Evolutionary conservation across 2,797 vertebrate species (phyloP).

Genomic region (Natrix natrix): DNA sequence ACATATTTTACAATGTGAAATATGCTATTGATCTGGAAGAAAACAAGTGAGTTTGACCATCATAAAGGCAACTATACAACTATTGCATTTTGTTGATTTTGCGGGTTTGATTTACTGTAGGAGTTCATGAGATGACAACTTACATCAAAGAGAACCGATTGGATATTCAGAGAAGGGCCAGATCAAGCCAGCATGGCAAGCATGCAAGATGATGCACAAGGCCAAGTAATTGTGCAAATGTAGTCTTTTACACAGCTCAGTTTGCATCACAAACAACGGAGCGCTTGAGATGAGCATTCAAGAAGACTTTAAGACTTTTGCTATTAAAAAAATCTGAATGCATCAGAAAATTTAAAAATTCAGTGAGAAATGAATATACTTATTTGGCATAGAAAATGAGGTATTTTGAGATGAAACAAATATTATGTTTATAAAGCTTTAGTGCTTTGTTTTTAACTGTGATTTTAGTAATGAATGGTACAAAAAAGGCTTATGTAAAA

Average conservation of each 20-base stretch:
- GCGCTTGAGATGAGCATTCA: background rate
- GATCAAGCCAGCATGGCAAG: background rate
- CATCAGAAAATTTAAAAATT: background rate
- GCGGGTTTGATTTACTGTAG: background rate
- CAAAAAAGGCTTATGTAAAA: background rate
- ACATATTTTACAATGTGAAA: background rate
- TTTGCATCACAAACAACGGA: background rate
- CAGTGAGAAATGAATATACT: background rate
- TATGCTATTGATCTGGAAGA: background rate
- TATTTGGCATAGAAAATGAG: background rate
- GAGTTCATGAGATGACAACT: background rate
- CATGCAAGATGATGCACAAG: background rate
- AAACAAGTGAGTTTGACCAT: background rate
- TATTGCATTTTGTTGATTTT: background rate
- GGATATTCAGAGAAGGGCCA: background rate
- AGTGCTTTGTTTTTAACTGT: background rate
- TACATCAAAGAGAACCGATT: background rate
- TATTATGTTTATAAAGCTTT: background rate
- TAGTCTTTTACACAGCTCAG: background rate
- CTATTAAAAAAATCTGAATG: background rate
- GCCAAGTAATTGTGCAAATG: background rate
- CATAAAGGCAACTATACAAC: background rate
- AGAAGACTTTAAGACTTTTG: background rate
- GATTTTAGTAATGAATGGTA: background rate
- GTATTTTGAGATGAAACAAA: background rate